Base-by-base conservation (phyloP, 2,797 vertebrate genomes). In the Phyllotis vaccarum region DNA sequence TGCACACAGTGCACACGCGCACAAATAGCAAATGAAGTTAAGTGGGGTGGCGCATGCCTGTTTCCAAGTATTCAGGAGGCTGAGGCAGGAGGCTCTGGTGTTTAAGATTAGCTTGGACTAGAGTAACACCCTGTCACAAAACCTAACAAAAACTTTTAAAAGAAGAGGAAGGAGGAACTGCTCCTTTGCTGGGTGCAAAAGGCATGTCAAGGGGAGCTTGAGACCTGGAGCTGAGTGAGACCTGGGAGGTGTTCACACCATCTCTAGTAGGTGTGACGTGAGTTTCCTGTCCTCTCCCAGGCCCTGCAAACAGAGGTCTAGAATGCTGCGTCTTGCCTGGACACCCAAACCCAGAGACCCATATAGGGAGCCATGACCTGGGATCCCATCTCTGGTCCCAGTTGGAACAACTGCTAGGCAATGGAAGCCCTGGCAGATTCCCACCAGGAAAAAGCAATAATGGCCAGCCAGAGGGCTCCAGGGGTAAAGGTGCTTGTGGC, bases 351-450 rank as follows among this genome's bases (percentile, higher is more conserved):
- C 52, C 22, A 40, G 81, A 58, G 40, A 13, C 34, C 16, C 11
- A 70, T 3, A 17, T 1, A 34, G 64, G 68, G 3, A 29, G 66
- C n/a, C 11, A 3, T 60, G 56, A 29, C 22, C 79, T 40, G 17
- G 34, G 66, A 13, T 5, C 34, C 75, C 66, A 37, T n/a, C 52
- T 6, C n/a, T 16, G 6, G 10, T 6, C 49, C 60, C 34, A 70
- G 7, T 2, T 8, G 37, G 0, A 3, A n/a, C 70, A 13, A 22
- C 43, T 2, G 0, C 17, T 6, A 10, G 37, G 27, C 86, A 22
- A 46, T 37, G 54, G 37, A 16, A 60, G 37, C 29, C 2, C 1
- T 19, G 31, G 62, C 34, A 58, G 29, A 62, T 13, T 43, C 40
- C 21, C 27, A 34, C 40, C 72, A 76, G 43, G 37, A 24, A 62